Evolutionary conservation across 2,113 vertebrate species (phyloP).

Genomic region (Ceratotherium simum): DNA sequence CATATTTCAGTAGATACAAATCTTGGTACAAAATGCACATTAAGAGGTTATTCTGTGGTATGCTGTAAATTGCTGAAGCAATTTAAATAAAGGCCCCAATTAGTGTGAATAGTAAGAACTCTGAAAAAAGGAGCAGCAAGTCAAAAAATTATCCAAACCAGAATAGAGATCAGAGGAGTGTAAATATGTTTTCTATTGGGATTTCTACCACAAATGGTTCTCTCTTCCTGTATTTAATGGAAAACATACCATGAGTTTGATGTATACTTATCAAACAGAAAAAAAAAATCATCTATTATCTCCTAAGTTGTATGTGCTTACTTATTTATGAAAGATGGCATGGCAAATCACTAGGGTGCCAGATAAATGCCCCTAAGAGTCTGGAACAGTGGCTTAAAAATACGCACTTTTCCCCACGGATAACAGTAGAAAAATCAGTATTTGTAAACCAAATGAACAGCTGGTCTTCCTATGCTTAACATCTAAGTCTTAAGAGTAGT

Average conservation of each 20-base stretch:
- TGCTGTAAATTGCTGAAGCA: constrained; percentile 71
- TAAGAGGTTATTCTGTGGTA: constrained; percentile 64
- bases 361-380: neutral
- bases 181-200: constrained; percentile 84
- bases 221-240: constrained; percentile 80
- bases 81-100: constrained; percentile 75
- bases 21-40: constrained; percentile 42
- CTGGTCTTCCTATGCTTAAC: neutral
- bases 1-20: constrained; percentile 50
- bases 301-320: constrained; percentile 66
- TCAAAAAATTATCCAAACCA: constrained; percentile 74
- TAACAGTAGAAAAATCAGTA: neutral
- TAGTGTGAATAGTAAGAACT: constrained; percentile 70
- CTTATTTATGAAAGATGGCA: constrained; percentile 73
- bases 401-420: neutral
- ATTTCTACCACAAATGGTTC: constrained; percentile 80
- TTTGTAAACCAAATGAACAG: neutral
- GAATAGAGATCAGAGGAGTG: constrained; percentile 75
- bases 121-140: constrained; percentile 68
- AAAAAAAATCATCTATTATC: constrained; percentile 75
- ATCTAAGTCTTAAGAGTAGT: neutral
- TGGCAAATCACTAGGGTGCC: constrained; percentile 47
- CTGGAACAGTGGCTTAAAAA: neutral
- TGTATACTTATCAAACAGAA: constrained; percentile 72
- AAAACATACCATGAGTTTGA: constrained; percentile 82